Evolutionary conservation across 2,797 vertebrate genomes (phyloP), one percentile per base, ranked within the genome.

Genomic region (Chelmon rostratus): DNA sequence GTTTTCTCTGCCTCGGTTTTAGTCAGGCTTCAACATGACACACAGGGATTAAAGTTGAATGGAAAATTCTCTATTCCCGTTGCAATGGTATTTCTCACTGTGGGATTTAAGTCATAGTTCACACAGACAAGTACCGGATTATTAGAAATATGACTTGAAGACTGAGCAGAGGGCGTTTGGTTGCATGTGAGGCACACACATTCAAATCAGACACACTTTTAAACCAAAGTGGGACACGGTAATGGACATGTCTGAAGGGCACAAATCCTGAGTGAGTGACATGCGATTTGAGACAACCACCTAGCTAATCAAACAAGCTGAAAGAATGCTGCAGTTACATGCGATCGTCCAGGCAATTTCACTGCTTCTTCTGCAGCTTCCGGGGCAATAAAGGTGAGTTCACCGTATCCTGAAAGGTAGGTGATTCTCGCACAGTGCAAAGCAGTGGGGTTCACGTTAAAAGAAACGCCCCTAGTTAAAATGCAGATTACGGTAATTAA

Each of bases 401-500:
- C 52, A 70, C 52, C 6, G 11, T 56, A 16, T 64, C 21, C 37
- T 57, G 46, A 66, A 81, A 61, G 44, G 44, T 42, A 13, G 61
- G 70, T 8, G 61, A 37, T 56, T 73, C 28, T n/a, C 75, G 40
- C 56, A 72, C 28, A 16, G 9, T 19, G 13, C 49, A 53, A 62
- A 68, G 23, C 59, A 50, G 33, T 6, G 21, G 11, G 19, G 46
- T 62, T 28, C 47, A 49, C 62, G 37, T 75, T n/a, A 21, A 28
- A 54, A 54, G 12, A 28, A 54, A 23, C 21, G 21, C 8, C 47
- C 21, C 21, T 50, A 47, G 47, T 50, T 50, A 50, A 47, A 56
- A 82, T 84, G 69, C 83, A 86, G 76, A 89, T 86, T 37, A 76
- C 76, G 79, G 73, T 81, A 52, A 91, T 91, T 90, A 89, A 92